Percentiles rank a stretch among this genome's conserved stretches.
Conservation (phyloP, 2,797 vertebrate species). For the Sebastes goodei region DNA sequence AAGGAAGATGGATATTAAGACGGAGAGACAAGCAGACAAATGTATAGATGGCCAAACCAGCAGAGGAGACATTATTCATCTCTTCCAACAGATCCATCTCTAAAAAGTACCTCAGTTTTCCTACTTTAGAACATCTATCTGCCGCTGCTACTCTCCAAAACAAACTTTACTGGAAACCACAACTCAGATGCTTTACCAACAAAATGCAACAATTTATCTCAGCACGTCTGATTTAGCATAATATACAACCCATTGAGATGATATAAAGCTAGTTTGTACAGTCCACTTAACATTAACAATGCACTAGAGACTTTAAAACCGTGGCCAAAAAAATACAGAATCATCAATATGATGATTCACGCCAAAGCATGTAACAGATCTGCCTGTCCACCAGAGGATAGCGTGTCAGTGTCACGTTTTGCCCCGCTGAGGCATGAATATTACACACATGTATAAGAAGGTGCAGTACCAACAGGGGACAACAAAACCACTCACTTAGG, state of each 20-base stretch:
- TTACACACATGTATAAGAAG: no score
- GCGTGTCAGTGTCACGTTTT: no score
- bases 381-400: no score
- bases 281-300: background rate
- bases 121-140: constrained; percentile 11
- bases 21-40: constrained; percentile 49
- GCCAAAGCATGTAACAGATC: no score
- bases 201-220: background rate
- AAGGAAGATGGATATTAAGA: constrained; percentile 47
- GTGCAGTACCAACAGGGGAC: no score
- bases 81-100: constrained; percentile 10
- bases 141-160: constrained; percentile 18
- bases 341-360: background rate
- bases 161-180: constrained; percentile 1
- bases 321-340: background rate
- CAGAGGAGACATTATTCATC: constrained; percentile 38
- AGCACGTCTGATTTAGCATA: background rate
- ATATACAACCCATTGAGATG: background rate
- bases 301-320: background rate
- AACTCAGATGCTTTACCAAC: background rate
- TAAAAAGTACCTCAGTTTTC: background rate
- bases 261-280: background rate
- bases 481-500: no score
- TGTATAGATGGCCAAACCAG: constrained; percentile 32
- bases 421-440: no score